These are phyloP conservation scores for Cotesia glomerata DNA, from an alignment of 1,140 invertebrate genomes.

Conservation along the genomic window DNA sequence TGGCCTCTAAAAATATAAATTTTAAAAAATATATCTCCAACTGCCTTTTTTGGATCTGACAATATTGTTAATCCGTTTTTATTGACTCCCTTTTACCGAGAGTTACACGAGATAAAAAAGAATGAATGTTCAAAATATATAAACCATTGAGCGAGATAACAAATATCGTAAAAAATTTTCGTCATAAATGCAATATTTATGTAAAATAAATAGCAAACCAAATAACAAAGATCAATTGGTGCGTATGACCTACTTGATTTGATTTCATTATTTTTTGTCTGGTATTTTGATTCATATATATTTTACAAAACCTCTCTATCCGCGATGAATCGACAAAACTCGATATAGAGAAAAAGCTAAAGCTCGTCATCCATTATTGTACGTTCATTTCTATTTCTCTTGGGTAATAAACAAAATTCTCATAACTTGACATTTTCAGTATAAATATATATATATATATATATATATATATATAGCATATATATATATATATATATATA, in stretches of 20 bases:
- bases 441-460: background rate
- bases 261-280: background rate
- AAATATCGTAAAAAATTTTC: background rate
- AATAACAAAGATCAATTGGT: conserved; percentile 1
- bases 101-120: background rate
- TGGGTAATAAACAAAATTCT: background rate
- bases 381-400: conserved; percentile 4
- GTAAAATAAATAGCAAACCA: background rate
- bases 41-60: no score
- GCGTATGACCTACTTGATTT: conserved; percentile 5
- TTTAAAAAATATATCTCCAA: no score
- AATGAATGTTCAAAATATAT: background rate
- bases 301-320: background rate
- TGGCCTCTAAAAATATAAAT: no score
- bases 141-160: background rate
- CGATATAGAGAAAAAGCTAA: background rate
- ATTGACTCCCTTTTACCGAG: no score
- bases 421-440: conserved; percentile 8
- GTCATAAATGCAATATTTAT: background rate
- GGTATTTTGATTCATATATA: background rate
- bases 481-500: no score
- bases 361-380: conserved; percentile 5
- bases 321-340: background rate
- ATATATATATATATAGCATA: no score
- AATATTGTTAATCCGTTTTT: no score